Percentiles rank a stretch among this genome's conserved stretches.
Conservation (phyloP, 2,888 invertebrate genomes). For the Monopis laevigella region DNA sequence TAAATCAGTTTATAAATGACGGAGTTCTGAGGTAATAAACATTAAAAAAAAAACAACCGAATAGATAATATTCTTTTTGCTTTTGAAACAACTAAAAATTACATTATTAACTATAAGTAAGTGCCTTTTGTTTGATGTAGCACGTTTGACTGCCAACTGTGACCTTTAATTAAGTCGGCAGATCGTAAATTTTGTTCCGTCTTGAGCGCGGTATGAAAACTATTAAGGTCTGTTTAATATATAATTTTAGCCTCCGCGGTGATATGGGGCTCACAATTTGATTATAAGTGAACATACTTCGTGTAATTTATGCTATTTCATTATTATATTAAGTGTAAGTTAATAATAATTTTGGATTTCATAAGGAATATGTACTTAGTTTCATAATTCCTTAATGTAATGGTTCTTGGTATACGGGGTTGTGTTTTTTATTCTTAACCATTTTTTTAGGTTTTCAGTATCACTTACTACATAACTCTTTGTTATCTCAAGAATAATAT, state of each 20-base stretch:
- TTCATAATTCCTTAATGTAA: too few species aligned
- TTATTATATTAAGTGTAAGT: too few species aligned
- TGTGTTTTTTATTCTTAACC: too few species aligned
- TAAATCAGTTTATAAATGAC: too few species aligned
- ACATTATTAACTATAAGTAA: neutral
- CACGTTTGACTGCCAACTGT: conserved; percentile 27
- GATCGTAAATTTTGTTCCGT: conserved; percentile 39
- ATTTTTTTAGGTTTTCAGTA: too few species aligned
- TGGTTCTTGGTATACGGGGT: too few species aligned
- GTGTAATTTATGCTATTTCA: conserved; percentile 7
- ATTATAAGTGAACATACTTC: conserved; percentile 2
- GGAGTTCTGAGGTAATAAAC: too few species aligned
- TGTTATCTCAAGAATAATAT: too few species aligned
- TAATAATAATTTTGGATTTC: too few species aligned
- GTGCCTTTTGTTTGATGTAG: conserved; percentile 34
- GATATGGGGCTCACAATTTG: conserved; percentile 11
- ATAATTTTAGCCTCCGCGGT: conserved; percentile 8
- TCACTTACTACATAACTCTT: too few species aligned
- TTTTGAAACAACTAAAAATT: neutral
- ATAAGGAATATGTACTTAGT: too few species aligned
- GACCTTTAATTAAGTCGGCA: conserved; percentile 41
- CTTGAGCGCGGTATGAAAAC: conserved; percentile 19
- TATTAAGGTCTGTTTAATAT: conserved; percentile 24
- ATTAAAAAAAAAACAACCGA: too few species aligned
- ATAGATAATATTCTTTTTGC: neutral